Evolutionary conservation across 2,113 vertebrate genomes (phyloP), one percentile per base, ranked within the genome.

Genomic region (Amblyopsis rosae): DNA sequence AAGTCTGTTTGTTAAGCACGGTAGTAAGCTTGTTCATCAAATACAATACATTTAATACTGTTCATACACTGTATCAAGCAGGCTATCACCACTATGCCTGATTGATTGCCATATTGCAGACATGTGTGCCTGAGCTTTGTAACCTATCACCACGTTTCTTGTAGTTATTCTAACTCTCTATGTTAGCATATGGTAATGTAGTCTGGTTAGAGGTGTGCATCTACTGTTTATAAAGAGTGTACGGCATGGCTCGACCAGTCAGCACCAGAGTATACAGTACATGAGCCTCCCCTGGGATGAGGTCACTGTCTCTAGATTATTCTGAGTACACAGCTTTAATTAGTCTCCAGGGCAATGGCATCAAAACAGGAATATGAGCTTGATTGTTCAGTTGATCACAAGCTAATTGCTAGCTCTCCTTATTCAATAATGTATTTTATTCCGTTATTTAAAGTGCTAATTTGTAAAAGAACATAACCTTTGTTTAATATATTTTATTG

Each of bases 311-410:
- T 60, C 46, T 62, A 63, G 73, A 70, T 76, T 81, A 75, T 69
- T 60, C 59, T 68, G 79, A 75, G 65, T 78, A 59, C 77, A 76
- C 45, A 32, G 61, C 59, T 56, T 62, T 91, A 89, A 88, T 89
- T 89, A 71, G 84, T 76, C 85, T 86, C 82, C 0, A 54, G 84
- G 78, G 86, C 26, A 69, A 73, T 82, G 53, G 51, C 59, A 72
- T 81, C 80, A 77, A 82, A 87, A 87, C 72, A 87, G 72, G 78
- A 87, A 76, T 72, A 70, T 35, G 56, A 13, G 74, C 77, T 64
- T 72, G 45, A 79, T 73, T 72, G 84, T 81, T 73, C 69, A 76
- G 75, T 72, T 77, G 67, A 72, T 71, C 72, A 70, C 62, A 62
- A 70, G 76, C 62, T 75, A 74, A 80, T 81, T 72, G 69, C 56